Conservation (phyloP, 2,888 invertebrate species). For the Megaustenia siamemsis region DNA sequence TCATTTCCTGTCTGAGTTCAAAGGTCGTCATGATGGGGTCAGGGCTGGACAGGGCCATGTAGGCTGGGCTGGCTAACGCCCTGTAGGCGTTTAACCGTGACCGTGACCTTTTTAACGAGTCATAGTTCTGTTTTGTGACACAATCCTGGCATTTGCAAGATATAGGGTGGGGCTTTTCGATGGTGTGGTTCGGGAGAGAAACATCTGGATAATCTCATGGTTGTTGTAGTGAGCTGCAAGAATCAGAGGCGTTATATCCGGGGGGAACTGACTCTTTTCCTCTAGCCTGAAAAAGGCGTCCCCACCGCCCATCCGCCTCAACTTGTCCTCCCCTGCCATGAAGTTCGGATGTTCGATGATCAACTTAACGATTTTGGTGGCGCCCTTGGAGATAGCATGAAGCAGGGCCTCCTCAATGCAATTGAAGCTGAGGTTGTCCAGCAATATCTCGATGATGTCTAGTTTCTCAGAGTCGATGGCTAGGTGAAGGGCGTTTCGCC, state of each 20-base stretch:
- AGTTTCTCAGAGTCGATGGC: constrained; percentile 85
- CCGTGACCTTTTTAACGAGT: constrained; percentile 81
- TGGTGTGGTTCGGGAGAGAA: constrained; percentile 86
- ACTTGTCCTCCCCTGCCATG: constrained; percentile 79
- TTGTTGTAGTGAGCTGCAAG: constrained; percentile 87
- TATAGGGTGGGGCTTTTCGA: constrained; percentile 84
- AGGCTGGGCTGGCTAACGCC: constrained; percentile 86
- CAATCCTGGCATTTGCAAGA: constrained; percentile 80
- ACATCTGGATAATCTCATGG: constrained; percentile 86
- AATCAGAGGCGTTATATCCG: constrained; percentile 86
- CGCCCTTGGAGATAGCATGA: constrained; percentile 85
- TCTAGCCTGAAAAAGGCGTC: constrained; percentile 80
- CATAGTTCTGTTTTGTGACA: constrained; percentile 79
- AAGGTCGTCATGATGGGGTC: constrained; percentile 87
- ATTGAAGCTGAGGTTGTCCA: constrained; percentile 84
- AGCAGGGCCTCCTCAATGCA: constrained; percentile 85
- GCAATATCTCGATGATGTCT: constrained; percentile 85
- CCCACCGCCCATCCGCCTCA: constrained; percentile 76
- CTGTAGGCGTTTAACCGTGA: constrained; percentile 85
- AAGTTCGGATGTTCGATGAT: constrained; percentile 82
- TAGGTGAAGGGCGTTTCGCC: constrained; percentile 85
- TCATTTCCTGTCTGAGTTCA: constrained; percentile 84
- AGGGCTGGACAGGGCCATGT: constrained; percentile 85
- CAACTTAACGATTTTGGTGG: constrained; percentile 83
- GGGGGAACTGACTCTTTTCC: constrained; percentile 83